Base-by-base conservation (phyloP, 1,140 invertebrate genomes). In the Glossosoma conforme region DNA sequence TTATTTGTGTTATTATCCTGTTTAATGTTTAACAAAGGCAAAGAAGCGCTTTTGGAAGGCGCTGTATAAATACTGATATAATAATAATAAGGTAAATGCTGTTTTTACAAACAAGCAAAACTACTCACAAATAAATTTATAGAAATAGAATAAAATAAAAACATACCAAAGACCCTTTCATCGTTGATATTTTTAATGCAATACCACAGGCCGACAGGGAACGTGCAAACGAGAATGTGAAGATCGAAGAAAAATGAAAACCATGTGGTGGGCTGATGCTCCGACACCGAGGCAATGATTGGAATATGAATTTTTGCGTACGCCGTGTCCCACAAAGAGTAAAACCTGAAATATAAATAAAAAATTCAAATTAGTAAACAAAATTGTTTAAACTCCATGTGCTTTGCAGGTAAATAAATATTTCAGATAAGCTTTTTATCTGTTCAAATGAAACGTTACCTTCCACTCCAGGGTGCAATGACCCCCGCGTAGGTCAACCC, bases 251-350 rank as follows among this genome's bases (percentile, higher is more conserved):
- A 99, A 72, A 99, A 98, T 2, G 95, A 97, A 61, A 93, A 94
- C 97, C 97, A 99, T 0, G 97, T 98, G 1, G 97, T 99, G 0
- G 97, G 97, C 69, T 99, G 97, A 84, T 99, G 97, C 69, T 99
- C 97, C 1, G 95, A 98, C 11, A 99, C 97, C 2, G 94, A 98
- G 1, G 97, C 96, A 63, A 99, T 99, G 63, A 99, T 99, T 1
- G 97, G 97, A 67, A 99, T 99, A 70, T 99, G 97, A 65, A 99
- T 97, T 75, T 99, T 99, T 2, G 97, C 97, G 74, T 99, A 99
- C 6, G 93, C 95, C 3, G 97, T 99, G 69, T 99, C 97, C 96
- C 96, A 99, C 11, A 99, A 74, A 0, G 97, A 99, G 69, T 99
- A 99, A 73, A 99, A 99, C 61, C 83, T 83, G 59, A 10, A 69